Conservation (phyloP, 30 jellyfish, hydroid and myxozoan genomes). For the Pseudorhiza aurosa region DNA sequence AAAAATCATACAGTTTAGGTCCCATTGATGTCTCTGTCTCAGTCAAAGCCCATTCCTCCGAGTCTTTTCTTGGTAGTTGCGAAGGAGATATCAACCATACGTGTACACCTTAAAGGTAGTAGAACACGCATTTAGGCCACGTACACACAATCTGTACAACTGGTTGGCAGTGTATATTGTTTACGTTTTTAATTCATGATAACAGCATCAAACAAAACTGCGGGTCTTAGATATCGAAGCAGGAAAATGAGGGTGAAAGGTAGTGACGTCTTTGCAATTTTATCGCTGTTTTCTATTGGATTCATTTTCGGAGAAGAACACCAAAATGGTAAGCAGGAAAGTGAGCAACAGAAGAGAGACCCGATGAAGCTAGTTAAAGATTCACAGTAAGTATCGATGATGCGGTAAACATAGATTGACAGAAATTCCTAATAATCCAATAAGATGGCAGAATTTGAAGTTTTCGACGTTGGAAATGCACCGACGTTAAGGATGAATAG, state of each 20-base stretch:
- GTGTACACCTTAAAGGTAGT: slow-evolving; percentile 41
- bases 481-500: too few relatives aligned
- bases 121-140: slow-evolving; percentile 61
- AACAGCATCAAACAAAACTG: not conserved
- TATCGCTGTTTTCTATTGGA: slow-evolving; percentile 4
- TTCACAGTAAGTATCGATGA: slow-evolving; percentile 46
- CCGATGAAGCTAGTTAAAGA: slow-evolving; percentile 61
- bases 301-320: slow-evolving; percentile 14
- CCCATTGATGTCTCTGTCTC: too few relatives aligned
- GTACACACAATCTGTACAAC: slow-evolving; percentile 66
- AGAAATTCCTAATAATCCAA: too few relatives aligned
- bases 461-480: too few relatives aligned
- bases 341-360: slow-evolving; percentile 6
- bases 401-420: too few relatives aligned
- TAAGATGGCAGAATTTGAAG: too few relatives aligned
- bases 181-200: not conserved
- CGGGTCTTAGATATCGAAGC: not conserved
- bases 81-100: not conserved
- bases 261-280: slow-evolving; percentile 7
- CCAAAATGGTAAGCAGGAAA: slow-evolving; percentile 17
- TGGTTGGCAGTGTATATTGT: not conserved
- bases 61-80: too few relatives aligned
- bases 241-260: slow-evolving; percentile 30
- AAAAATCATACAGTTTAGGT: too few relatives aligned
- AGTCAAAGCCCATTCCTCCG: too few relatives aligned